Evolutionary conservation across 2,113 vertebrate genomes (phyloP), one percentile per base, ranked within the genome.

Genomic region (Hipposideros armiger): DNA sequence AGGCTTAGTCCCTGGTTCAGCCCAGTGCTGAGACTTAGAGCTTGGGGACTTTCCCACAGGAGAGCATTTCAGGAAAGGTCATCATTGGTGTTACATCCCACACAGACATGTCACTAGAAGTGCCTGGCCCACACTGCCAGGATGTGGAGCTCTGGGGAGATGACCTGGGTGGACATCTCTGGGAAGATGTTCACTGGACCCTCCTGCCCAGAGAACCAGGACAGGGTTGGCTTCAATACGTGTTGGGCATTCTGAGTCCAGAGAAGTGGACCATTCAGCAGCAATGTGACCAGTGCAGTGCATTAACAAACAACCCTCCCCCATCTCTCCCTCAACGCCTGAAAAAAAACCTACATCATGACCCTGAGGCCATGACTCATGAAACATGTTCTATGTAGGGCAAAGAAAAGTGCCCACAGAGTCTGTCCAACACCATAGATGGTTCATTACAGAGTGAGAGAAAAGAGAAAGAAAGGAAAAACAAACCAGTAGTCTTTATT

Each of bases 391-490:
- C 5, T 3, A 28, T 14, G 20, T 11, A 40, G 28, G n/a, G 19
- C 10, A 66, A 76, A 81, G 56, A 83, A 45, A 47, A 28, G 56
- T 47, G 22, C 52, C 52, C 0, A 0, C 6, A 56, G 20, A 47
- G 52, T 70, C 56, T 73, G 16, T 26, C 66, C 54, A 52, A n/a
- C 19, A 10, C 50, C 32, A 3, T 0, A 0, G n/a, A 42, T 36
- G 45, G 72, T 88, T 45, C 78, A 28, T 87, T 86, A 93, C 86
- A 95, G 74, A 95, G 30, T 7, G 90, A 70, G 45, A 73, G 42
- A n/a, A 52, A 92, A 56, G 14, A 56, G 5, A 50, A 62, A 50
- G 11, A 54, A 80, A 81, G 56, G 45, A 56, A 28, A 32, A 5
- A 82, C 69, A 32, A 28, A 77, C 8, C n/a, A 26, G 3, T 7